Percentiles rank a stretch among this genome's conserved stretches.
phyloP scores from a whole-genome alignment of 2,113 vertebrate genomes.

The Micronisus gabar region DNA sequence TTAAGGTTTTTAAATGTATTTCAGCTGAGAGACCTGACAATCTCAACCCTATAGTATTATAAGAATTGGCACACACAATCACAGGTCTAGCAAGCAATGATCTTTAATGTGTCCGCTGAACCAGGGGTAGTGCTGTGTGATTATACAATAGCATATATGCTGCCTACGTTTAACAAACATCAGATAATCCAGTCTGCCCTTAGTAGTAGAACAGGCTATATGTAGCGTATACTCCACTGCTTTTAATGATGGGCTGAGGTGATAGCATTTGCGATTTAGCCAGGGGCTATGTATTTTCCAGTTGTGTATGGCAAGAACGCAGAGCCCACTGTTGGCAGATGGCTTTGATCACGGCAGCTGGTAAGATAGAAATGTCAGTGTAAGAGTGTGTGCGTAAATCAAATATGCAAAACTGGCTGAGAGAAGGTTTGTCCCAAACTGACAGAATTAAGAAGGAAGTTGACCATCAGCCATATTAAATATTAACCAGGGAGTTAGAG shows the following conservation, averaged over 20 bases:
- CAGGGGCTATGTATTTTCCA: not conserved
- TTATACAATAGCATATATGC: not conserved
- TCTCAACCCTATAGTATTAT: not conserved
- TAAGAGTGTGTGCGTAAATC: not conserved
- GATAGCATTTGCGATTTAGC: not conserved
- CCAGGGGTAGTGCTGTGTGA: not conserved
- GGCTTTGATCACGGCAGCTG: not conserved
- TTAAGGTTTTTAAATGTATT: not conserved
- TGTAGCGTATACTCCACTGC: not conserved
- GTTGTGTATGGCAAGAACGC: not conserved
- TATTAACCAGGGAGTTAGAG: not conserved
- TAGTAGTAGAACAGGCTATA: not conserved
- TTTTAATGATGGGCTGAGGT: not conserved
- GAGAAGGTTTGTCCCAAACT: not conserved
- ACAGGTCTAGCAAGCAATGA: not conserved
- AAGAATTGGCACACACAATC: not conserved
- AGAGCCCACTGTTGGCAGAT: not conserved
- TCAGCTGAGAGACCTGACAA: not conserved
- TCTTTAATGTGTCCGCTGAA: not conserved
- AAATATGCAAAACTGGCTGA: not conserved
- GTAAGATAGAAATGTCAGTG: not conserved
- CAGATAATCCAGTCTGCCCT: not conserved
- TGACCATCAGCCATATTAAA: not conserved
- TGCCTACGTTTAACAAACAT: not conserved
- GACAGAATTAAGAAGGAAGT: not conserved